Base-by-base conservation (phyloP, 2,113 vertebrate genomes). In the Toxotes jaculatrix region DNA sequence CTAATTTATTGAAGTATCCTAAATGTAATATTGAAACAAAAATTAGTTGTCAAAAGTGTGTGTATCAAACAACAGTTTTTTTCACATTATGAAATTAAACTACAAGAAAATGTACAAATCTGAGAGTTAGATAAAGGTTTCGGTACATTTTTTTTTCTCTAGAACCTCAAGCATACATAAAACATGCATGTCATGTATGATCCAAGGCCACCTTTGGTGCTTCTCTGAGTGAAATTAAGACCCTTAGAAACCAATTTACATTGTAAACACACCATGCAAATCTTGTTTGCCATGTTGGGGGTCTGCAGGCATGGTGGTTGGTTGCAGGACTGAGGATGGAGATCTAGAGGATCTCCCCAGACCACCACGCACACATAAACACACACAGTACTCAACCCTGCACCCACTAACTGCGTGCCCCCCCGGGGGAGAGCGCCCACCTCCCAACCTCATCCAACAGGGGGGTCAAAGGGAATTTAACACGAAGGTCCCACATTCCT, bases 381-480 rank as follows among this genome's bases (percentile, higher is more conserved):
- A 86, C 76, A 89, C 65, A 89, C 49, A 75, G 21, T 53, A 65
- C 82, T 56, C 57, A 83, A 79, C 82, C 84, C 78, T 84, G 79
- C 86, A 83, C 86, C 84, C 80, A 90, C 88, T 63, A 69, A 74
- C 84, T 88, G 47, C 86, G 80, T 79, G 74, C 73, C 73, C 64
- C 65, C 85, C 85, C 86, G 5, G 67, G 77, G 89, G 93, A 85
- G 86, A 80, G 82, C 71, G 69, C 87, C 85, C 91, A 93, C 94
- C 93, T 86, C 90, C 79, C 92, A 91, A 95, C 94, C 95, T 74
- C 7, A 27, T 92, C 47, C 88, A 85, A 87, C 83, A 87, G 83
- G 91, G 92, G 93, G 95, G 96, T 96, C 96, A 95, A 94, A 95
- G 94, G 63, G 86, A 96, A 95, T 93, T 93, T 95, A 94, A 93